Percentiles rank a stretch among this genome's conserved stretches.
Evolutionary conservation across 35 echinoderm and acorn worm genomes (phyloP).

Genomic region (Ophiothrix spiculata): DNA sequence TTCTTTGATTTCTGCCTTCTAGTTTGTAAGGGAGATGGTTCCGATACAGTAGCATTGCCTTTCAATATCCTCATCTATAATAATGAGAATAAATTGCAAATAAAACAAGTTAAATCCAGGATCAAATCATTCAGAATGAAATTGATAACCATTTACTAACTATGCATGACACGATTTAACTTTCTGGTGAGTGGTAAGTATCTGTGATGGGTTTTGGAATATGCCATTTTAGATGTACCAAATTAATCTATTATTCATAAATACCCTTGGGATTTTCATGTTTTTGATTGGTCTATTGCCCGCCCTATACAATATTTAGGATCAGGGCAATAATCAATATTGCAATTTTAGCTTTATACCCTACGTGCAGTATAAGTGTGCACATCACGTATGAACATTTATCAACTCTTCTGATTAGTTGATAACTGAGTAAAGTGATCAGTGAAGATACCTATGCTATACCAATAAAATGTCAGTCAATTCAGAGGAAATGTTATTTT

Average conservation of each 20-base stretch:
- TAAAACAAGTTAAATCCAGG: no score
- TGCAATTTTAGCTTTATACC: no score
- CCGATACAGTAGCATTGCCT: constrained; percentile 39
- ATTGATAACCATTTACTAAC: background rate
- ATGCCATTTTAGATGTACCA: background rate
- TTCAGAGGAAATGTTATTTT: background rate
- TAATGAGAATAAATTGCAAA: background rate
- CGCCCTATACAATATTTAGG: no score
- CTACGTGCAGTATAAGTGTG: no score
- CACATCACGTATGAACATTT: background rate
- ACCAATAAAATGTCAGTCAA: background rate
- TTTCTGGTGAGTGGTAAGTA: background rate
- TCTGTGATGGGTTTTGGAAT: background rate
- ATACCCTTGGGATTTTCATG: no score
- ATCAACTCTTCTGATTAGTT: background rate
- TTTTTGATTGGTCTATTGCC: no score
- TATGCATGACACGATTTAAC: background rate
- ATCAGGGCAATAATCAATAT: background rate
- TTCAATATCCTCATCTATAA: constrained; percentile 48
- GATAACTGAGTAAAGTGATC: no score
- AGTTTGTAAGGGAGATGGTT: constrained; percentile 45
- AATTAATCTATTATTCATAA: background rate
- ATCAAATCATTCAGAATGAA: no score
- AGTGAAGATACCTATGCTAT: no score
- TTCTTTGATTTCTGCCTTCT: constrained; percentile 45